Evolutionary conservation across 2,113 vertebrate genomes (phyloP).

Genomic region (Penelope pileata): DNA sequence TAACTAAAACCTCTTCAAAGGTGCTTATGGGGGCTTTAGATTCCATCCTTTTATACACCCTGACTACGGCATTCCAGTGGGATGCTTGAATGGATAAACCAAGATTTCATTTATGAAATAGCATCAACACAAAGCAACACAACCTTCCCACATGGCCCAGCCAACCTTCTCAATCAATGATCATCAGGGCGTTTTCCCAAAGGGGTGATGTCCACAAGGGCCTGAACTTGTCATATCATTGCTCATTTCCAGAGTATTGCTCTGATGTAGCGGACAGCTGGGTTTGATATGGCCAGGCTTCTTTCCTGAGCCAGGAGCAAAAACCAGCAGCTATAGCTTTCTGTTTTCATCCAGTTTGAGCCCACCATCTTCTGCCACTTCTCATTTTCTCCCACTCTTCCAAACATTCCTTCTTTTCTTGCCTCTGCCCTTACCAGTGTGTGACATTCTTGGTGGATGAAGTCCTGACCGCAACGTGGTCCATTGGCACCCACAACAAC

Average conservation of each 20-base stretch:
- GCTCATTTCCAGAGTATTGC: neutral
- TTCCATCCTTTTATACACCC: rapidly evolving
- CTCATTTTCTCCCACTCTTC: neutral
- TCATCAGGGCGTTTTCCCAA: neutral
- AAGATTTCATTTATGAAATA: neutral
- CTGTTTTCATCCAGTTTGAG: neutral
- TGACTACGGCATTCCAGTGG: neutral
- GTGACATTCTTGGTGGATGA: neutral
- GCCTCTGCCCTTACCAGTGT: neutral
- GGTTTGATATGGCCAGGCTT: neutral
- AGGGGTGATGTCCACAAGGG: neutral
- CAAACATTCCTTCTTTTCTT: neutral
- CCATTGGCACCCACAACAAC: neutral
- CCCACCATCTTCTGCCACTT: neutral
- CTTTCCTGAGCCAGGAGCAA: neutral
- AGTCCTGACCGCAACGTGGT: neutral
- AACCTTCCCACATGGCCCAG: neutral
- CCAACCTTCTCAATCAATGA: neutral
- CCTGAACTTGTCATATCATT: neutral
- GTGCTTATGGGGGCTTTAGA: neutral
- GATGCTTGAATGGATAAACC: neutral
- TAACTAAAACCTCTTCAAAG: neutral
- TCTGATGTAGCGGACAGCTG: neutral
- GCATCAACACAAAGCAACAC: neutral
- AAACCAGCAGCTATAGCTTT: neutral